Evolutionary conservation across 2,113 vertebrate species (phyloP).

Genomic region (Sporophila hypoxantha): DNA sequence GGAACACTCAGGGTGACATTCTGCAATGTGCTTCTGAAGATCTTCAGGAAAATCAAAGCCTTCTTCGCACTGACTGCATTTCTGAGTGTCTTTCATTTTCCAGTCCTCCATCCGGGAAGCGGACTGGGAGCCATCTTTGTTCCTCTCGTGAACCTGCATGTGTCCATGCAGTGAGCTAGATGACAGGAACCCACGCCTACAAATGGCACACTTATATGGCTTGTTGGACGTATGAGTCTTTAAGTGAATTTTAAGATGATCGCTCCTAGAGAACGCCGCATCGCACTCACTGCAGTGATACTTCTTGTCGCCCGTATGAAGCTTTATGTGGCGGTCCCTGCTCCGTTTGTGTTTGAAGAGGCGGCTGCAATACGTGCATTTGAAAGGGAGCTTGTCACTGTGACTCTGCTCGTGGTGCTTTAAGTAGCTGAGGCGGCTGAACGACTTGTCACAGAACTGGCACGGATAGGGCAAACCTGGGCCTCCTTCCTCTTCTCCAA

Average conservation of each 20-base stretch:
- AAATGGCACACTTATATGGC: conserved; percentile 98
- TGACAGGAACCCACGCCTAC: conserved; percentile 91
- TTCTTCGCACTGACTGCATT: conserved; percentile 95
- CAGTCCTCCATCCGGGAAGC: conserved; percentile 86
- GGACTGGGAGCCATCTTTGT: conserved; percentile 82
- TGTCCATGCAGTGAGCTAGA: conserved; percentile 94
- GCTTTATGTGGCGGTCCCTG: conserved; percentile 94
- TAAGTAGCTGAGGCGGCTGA: conserved; percentile 96
- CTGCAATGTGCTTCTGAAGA: conserved; percentile 93
- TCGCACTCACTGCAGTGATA: conserved; percentile 97
- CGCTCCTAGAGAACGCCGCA: conserved; percentile 93
- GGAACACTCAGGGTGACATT: conserved; percentile 95
- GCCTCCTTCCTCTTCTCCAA: conserved; percentile 92
- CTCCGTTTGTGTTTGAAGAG: conserved; percentile 98
- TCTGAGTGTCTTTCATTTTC: conserved; percentile 94
- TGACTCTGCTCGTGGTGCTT: conserved; percentile 98
- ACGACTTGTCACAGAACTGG: conserved; percentile 97
- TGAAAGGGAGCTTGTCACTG: conserved; percentile 96
- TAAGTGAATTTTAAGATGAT: conserved; percentile 97
- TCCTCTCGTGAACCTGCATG: conserved; percentile 96
- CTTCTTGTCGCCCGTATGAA: conserved; percentile 96
- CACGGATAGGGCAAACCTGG: conserved; percentile 93
- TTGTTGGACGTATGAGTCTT: conserved; percentile 98
- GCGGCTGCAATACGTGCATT: conserved; percentile 94
- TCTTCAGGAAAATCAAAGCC: conserved; percentile 96